Evolutionary conservation across 2,888 invertebrate genomes (phyloP).

Genomic region (Campoletis raptor): DNA sequence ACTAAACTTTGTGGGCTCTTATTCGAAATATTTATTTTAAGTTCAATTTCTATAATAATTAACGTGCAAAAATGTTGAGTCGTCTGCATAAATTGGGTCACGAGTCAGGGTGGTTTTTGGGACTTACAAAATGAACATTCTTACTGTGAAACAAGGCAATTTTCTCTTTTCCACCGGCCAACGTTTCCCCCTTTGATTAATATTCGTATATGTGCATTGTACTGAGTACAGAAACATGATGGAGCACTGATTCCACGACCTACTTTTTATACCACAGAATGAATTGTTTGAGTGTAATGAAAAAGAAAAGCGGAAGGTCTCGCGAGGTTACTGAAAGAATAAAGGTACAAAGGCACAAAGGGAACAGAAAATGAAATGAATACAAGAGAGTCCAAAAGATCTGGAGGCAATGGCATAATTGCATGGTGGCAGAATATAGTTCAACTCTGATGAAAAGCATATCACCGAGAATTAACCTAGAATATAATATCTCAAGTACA

Average conservation of each 20-base stretch:
- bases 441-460: slow-evolving; percentile 11
- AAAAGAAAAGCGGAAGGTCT: slow-evolving; percentile 53
- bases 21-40: neutral
- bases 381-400: slow-evolving; percentile 57
- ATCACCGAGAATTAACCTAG: slow-evolving; percentile 28
- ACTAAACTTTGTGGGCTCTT: neutral
- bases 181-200: slow-evolving; percentile 8
- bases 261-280: slow-evolving; percentile 37
- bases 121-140: slow-evolving; percentile 20
- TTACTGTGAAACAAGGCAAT: slow-evolving; percentile 12
- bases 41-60: neutral
- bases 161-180: slow-evolving; percentile 17
- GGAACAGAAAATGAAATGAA: slow-evolving; percentile 66
- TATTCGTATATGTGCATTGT: slow-evolving; percentile 4
- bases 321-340: slow-evolving; percentile 46
- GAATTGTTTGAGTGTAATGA: slow-evolving; percentile 38
- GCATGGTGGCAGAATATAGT: slow-evolving; percentile 29
- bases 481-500: neutral
- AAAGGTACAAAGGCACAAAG: slow-evolving; percentile 47
- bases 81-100: slow-evolving; percentile 28
- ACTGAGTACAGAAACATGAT: slow-evolving; percentile 17
- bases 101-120: slow-evolving; percentile 8
- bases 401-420: slow-evolving; percentile 45
- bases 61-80: neutral
- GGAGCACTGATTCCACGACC: slow-evolving; percentile 38